phyloP scores from a whole-genome alignment of 1,140 invertebrate genomes.

The Hycleus phaleratus region DNA sequence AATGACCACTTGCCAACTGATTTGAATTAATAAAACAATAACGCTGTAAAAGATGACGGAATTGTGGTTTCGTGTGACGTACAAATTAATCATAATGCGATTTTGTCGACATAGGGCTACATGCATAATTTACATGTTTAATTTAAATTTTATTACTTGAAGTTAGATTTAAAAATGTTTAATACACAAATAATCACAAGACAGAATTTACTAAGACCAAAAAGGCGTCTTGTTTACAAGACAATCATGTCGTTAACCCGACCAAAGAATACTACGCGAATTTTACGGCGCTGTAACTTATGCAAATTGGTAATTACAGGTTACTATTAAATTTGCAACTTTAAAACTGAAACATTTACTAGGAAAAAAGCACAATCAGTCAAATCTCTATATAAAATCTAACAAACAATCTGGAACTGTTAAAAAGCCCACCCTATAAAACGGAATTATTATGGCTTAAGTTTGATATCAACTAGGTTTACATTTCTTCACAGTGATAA shows the following conservation, averaged over 20 bases:
- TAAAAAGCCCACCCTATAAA: too few relatives aligned
- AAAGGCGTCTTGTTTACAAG: constrained; percentile 12
- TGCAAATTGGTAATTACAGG: not conserved
- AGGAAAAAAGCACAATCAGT: too few relatives aligned
- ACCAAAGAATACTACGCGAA: not conserved
- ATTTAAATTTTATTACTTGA: constrained; percentile 22
- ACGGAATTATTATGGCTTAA: too few relatives aligned
- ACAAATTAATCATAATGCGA: constrained; percentile 22
- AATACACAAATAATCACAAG: constrained; percentile 12
- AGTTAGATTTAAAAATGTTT: constrained; percentile 10
- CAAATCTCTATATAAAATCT: too few relatives aligned
- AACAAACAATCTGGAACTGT: too few relatives aligned
- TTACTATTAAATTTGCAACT: too few relatives aligned
- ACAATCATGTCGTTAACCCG: constrained; percentile 18
- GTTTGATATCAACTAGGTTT: too few relatives aligned
- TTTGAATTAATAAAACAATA: constrained; percentile 10
- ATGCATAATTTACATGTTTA: constrained; percentile 21
- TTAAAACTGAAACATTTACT: too few relatives aligned
- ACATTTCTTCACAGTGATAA: not conserved
- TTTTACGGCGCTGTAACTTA: not conserved
- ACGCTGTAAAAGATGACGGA: constrained; percentile 11
- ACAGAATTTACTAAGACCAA: not conserved
- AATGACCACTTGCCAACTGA: constrained; percentile 1
- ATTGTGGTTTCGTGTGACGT: not conserved
- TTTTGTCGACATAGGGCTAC: constrained; percentile 21